A percentile compares a stretch with the other conserved stretches of the same genome.
phyloP scores from a whole-genome alignment of 2,888 invertebrate species.

The Plebejus argus region DNA sequence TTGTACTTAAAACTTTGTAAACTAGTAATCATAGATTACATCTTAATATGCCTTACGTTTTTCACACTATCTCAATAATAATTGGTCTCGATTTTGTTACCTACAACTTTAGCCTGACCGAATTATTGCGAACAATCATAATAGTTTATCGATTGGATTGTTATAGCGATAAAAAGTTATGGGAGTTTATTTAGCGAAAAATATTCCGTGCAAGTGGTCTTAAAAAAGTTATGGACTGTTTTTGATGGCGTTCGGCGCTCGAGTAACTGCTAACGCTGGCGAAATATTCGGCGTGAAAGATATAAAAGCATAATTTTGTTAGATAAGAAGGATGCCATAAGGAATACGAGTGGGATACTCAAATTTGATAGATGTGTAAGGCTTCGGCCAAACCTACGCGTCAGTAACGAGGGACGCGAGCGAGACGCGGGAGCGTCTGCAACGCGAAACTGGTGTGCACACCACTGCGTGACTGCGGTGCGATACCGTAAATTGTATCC shows the following conservation, averaged over 20 bases:
- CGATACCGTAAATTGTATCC: too few species aligned
- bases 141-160: neutral
- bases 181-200: neutral
- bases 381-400: too few species aligned
- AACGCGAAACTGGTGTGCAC: too few species aligned
- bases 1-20: too few species aligned
- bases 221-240: slow-evolving; percentile 18
- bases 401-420: too few species aligned
- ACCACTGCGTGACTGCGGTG: too few species aligned
- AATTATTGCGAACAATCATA: neutral
- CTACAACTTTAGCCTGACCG: neutral
- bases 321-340: neutral
- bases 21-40: too few species aligned
- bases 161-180: neutral
- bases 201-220: neutral
- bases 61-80: neutral
- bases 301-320: neutral
- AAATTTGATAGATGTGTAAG: too few species aligned
- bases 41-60: too few species aligned
- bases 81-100: neutral
- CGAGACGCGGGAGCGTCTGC: too few species aligned
- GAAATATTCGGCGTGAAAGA: neutral
- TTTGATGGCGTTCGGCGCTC: neutral
- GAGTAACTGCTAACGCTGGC: neutral
- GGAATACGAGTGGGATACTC: too few species aligned